Conservation (phyloP, 2,113 vertebrate species). For the Tachuris rubrigastra region DNA sequence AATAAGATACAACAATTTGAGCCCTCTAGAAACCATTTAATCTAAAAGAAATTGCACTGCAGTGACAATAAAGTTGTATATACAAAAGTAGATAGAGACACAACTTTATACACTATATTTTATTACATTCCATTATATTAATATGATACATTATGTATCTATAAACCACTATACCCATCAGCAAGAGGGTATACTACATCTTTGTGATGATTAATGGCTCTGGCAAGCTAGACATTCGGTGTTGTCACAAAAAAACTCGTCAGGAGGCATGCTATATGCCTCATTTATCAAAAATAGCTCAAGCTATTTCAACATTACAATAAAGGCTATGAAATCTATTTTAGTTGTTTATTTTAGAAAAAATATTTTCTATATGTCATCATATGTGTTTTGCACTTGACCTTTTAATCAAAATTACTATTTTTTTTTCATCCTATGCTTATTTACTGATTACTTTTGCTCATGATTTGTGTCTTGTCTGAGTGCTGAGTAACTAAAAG, state of each 20-base stretch:
- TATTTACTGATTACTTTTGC: not conserved
- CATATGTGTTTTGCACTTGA: constrained; percentile 35
- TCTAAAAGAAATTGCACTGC: not conserved
- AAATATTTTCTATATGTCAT: constrained; percentile 43
- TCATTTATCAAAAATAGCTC: constrained; percentile 55
- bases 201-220: not conserved
- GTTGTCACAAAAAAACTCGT: not conserved
- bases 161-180: not conserved
- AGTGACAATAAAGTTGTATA: not conserved
- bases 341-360: constrained; percentile 20
- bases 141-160: not conserved
- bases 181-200: not conserved
- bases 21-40: not conserved
- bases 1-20: not conserved
- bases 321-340: not conserved
- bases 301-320: constrained; percentile 23
- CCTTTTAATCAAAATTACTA: constrained; percentile 43
- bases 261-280: not conserved
- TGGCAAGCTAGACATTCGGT: not conserved
- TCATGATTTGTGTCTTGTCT: not conserved
- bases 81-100: not conserved
- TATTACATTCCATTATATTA: no score
- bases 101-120: not conserved
- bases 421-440: not conserved
- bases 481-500: not conserved